Evolutionary conservation across 35 echinoderm and acorn worm genomes (phyloP).

Genomic region (Chiridota heheva): DNA sequence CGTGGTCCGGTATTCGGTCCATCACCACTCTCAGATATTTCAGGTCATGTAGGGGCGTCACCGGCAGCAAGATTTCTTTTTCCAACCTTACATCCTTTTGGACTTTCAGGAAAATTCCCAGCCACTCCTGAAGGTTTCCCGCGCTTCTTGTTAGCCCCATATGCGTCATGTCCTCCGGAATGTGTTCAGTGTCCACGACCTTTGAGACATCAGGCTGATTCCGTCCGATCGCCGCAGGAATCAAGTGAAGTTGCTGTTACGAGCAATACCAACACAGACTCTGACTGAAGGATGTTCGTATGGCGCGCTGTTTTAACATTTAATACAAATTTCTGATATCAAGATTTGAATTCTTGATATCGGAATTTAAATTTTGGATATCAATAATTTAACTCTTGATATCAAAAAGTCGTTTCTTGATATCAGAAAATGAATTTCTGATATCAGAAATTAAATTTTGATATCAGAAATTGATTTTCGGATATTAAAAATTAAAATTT

Average conservation of each 20-base stretch:
- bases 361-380: too few relatives aligned
- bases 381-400: too few relatives aligned
- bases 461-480: too few relatives aligned
- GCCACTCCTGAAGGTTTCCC: constrained; percentile 76
- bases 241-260: constrained; percentile 9
- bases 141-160: constrained; percentile 76
- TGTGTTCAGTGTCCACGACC: constrained; percentile 81
- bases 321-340: too few relatives aligned
- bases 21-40: constrained; percentile 59
- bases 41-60: constrained; percentile 43
- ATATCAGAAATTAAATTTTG: too few relatives aligned
- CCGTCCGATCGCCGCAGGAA: constrained; percentile 11
- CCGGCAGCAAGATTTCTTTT: constrained; percentile 72
- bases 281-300: constrained; percentile 17
- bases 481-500: too few relatives aligned
- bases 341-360: too few relatives aligned
- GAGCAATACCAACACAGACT: constrained; percentile 43
- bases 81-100: constrained; percentile 76
- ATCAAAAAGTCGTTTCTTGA: too few relatives aligned
- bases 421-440: too few relatives aligned
- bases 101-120: constrained; percentile 75
- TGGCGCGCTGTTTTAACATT: too few relatives aligned
- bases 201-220: constrained; percentile 18
- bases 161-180: constrained; percentile 84
- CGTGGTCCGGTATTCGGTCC: constrained; percentile 80